Conservation (phyloP, 1,140 invertebrate species). For the Alviniconcha marisindica region DNA sequence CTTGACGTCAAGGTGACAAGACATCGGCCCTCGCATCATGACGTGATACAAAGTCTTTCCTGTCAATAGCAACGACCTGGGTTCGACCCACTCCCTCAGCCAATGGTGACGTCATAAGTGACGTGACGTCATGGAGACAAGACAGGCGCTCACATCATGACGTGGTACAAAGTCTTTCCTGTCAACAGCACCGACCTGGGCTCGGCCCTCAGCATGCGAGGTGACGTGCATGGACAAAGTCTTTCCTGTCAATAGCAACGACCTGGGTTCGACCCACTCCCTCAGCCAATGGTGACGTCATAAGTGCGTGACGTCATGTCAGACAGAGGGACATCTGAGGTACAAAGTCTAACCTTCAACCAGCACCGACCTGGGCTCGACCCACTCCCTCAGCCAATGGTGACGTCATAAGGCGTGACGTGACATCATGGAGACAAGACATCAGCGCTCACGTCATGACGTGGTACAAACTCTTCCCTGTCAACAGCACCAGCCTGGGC, state of each 20-base stretch:
- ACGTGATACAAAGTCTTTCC: background rate
- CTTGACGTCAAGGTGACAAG: background rate
- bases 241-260: no score
- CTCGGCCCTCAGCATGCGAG: no score
- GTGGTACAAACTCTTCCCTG: background rate
- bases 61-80: conserved; percentile 57
- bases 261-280: no score
- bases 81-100: conserved; percentile 63
- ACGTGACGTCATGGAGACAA: background rate
- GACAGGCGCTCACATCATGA: background rate
- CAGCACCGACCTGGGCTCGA: no score
- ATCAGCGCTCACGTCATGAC: background rate
- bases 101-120: conserved; percentile 49
- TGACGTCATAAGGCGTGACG: conserved; percentile 21
- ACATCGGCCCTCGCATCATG: background rate
- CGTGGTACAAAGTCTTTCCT: background rate
- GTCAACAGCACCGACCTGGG: background rate
- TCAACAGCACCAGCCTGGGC: background rate
- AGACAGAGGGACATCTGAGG: no score
- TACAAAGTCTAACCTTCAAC: conserved; percentile 21
- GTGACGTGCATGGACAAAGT: no score
- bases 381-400: conserved; percentile 63
- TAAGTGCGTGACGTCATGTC: no score
- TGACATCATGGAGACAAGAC: background rate
- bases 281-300: conserved; percentile 55